A percentile compares a stretch with the other conserved stretches of the same genome.
Evolutionary conservation across 2,888 invertebrate genomes (phyloP).

Genomic region (Metacarcinus magister): DNA sequence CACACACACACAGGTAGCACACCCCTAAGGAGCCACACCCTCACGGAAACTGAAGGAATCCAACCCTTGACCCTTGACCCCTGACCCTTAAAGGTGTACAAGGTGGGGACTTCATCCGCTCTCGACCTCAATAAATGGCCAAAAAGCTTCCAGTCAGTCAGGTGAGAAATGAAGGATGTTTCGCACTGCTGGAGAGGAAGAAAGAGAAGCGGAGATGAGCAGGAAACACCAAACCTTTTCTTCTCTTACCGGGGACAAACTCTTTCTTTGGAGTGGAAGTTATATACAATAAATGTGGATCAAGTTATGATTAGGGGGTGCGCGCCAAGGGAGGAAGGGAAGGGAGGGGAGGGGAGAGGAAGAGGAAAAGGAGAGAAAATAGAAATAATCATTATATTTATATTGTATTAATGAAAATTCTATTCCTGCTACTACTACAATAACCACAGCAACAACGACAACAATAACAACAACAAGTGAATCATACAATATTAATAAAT

Average conservation of each 20-base stretch:
- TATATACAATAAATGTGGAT: constrained; percentile 31
- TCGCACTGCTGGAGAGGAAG: constrained; percentile 40
- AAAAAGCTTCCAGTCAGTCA: constrained; percentile 45
- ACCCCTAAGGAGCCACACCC: constrained; percentile 12
- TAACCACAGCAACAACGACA: background rate
- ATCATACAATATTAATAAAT: background rate
- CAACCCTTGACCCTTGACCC: background rate
- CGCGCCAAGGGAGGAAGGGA: background rate
- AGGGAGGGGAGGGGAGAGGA: background rate
- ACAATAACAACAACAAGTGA: background rate
- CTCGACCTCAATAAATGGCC: background rate
- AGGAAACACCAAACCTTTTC: constrained; percentile 11
- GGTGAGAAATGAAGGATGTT: constrained; percentile 44
- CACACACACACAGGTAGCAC: background rate
- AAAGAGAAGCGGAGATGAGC: constrained; percentile 33
- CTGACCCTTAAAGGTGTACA: background rate
- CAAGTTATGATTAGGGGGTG: constrained; percentile 27
- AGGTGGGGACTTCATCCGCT: constrained; percentile 28
- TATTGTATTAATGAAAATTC: too few species aligned
- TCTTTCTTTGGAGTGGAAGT: constrained; percentile 31
- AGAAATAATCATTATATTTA: background rate
- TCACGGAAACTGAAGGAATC: background rate
- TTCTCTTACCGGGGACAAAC: background rate
- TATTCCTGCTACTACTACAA: background rate
- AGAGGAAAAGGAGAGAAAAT: background rate